Evolutionary conservation across 2,888 invertebrate species (phyloP).

Genomic region (Drosophila meridiana): DNA sequence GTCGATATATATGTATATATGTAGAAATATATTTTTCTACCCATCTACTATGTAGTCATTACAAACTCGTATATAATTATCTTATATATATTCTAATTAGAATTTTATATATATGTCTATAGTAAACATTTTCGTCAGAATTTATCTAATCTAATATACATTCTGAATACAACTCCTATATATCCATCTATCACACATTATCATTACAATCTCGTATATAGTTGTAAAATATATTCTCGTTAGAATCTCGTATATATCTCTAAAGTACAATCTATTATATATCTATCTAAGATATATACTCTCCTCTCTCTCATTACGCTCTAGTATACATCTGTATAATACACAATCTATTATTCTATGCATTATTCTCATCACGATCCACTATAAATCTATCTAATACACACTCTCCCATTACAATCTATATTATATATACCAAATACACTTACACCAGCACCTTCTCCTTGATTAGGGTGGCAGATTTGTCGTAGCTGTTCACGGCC

Average conservation of each 20-base stretch:
- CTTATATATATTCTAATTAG: neutral
- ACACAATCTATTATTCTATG: no score
- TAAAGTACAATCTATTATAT: neutral
- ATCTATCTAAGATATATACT: neutral
- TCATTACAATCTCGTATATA: no score
- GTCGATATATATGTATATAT: neutral
- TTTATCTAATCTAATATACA: no score
- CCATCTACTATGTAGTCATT: no score
- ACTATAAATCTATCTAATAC: neutral
- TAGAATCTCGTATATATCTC: neutral
- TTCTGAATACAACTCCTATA: no score
- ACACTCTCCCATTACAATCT: neutral
- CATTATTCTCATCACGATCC: neutral
- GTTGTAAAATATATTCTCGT: neutral
- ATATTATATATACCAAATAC: neutral
- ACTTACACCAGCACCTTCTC: slow-evolving; percentile 93
- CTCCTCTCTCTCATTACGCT: neutral
- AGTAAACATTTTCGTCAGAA: neutral
- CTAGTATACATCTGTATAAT: no score
- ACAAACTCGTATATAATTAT: neutral
- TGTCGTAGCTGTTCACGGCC: slow-evolving; percentile 86
- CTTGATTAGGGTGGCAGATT: slow-evolving; percentile 88
- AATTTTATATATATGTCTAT: neutral
- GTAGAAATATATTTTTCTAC: no score
- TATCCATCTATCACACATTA: no score